These are phyloP conservation scores for Siniperca chuatsi DNA, from an alignment of 2,113 vertebrate genomes.

Conservation along the genomic window DNA sequence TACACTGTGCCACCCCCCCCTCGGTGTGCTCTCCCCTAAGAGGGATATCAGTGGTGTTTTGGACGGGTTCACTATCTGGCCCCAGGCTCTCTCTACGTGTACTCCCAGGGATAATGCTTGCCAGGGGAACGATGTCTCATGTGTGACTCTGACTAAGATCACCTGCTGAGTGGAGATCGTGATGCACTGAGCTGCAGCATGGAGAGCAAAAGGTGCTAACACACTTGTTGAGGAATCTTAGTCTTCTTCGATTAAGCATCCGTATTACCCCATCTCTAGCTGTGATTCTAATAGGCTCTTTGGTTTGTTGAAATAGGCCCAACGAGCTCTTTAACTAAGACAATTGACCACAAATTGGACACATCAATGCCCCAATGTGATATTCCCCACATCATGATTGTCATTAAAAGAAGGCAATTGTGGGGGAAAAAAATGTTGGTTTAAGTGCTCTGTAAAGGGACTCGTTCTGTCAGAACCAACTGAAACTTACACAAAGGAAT, in stretches of 20 bases:
- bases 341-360: conserved; percentile 62
- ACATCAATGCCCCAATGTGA: conserved; percentile 37
- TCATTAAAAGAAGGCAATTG: conserved; percentile 50
- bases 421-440: conserved; percentile 26
- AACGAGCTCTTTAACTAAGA: conserved; percentile 63
- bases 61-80: conserved; percentile 36
- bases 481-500: conserved; percentile 55
- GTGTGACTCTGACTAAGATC: conserved; percentile 52
- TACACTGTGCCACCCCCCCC: conserved; percentile 42
- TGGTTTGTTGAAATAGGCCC: conserved; percentile 41
- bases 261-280: conserved; percentile 23
- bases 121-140: conserved; percentile 58
- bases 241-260: conserved; percentile 48
- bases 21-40: neutral
- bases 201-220: conserved; percentile 52
- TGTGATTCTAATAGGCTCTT: conserved; percentile 52
- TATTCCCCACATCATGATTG: conserved; percentile 25
- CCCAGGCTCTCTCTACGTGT: conserved; percentile 34
- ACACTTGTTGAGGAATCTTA: conserved; percentile 56
- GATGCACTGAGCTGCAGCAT: conserved; percentile 38
- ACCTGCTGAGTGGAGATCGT: conserved; percentile 70
- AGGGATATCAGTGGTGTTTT: conserved; percentile 36
- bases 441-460: conserved; percentile 44
- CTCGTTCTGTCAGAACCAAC: conserved; percentile 39
- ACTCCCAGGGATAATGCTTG: conserved; percentile 46